phyloP scores from a whole-genome alignment of 2,797 vertebrate species.

The Chaetophractus vellerosus region DNA sequence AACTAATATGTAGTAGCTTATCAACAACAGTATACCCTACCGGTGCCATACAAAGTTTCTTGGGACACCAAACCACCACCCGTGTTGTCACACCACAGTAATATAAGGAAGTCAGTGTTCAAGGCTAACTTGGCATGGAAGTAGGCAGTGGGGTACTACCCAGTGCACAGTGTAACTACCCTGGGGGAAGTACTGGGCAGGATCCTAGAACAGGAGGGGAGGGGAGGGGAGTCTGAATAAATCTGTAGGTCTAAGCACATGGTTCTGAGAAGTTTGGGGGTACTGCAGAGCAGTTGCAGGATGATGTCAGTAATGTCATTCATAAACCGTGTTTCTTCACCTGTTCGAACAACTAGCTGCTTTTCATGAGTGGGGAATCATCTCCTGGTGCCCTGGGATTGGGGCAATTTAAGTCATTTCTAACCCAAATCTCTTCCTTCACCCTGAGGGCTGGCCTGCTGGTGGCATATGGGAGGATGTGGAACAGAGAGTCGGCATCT shows the following conservation, averaged over 20 bases:
- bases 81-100: neutral
- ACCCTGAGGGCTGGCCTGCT: neutral
- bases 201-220: neutral
- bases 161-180: neutral
- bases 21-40: neutral
- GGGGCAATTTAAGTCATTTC: neutral
- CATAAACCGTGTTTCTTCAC: neutral
- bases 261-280: neutral
- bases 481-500: neutral
- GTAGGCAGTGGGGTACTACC: neutral
- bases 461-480: neutral
- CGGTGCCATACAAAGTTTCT: neutral
- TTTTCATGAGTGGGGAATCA: neutral
- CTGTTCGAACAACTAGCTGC: neutral
- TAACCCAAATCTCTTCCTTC: neutral
- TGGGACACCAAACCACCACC: neutral
- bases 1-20: neutral
- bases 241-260: neutral
- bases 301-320: neutral
- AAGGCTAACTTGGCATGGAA: neutral
- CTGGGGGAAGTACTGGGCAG: neutral
- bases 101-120: neutral
- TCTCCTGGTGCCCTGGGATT: neutral
- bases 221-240: neutral
- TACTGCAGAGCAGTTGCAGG: neutral